phyloP scores from a whole-genome alignment of 2,888 invertebrate species.

The Drosophila robusta region DNA sequence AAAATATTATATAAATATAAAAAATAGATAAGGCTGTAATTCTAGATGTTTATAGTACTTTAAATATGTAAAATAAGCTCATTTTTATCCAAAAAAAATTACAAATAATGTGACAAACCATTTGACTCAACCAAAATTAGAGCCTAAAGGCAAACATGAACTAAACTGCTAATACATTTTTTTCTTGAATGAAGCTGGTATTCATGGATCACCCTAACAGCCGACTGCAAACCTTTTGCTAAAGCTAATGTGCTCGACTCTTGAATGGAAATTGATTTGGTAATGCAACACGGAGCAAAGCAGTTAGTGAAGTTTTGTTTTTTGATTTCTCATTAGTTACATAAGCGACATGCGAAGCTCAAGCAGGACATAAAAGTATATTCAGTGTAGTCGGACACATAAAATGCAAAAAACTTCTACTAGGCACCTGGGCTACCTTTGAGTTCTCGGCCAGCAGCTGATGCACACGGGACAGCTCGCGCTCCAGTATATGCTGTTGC shows the following conservation, averaged over 20 bases:
- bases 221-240: neutral
- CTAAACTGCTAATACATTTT: no score
- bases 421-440: slow-evolving; percentile 91
- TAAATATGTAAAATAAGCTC: no score
- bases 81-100: no score
- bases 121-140: no score
- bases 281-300: slow-evolving; percentile 3
- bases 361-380: slow-evolving; percentile 39
- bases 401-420: slow-evolving; percentile 86
- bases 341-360: slow-evolving; percentile 76
- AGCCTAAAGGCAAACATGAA: no score
- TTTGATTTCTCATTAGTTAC: slow-evolving; percentile 62
- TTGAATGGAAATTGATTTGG: neutral
- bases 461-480: slow-evolving; percentile 93
- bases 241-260: neutral
- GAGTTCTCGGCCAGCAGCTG: slow-evolving; percentile 95
- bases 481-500: slow-evolving; percentile 90
- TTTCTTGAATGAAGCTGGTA: no score
- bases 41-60: no score
- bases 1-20: no score
- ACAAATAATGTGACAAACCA: no score
- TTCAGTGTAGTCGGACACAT: slow-evolving; percentile 25
- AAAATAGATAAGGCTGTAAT: no score
- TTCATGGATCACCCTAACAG: neutral
- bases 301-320: slow-evolving; percentile 30